A percentile compares a stretch with the other conserved stretches of the same genome.
phyloP scores from a whole-genome alignment of 2,113 vertebrate species.

The Noturus placidus region DNA sequence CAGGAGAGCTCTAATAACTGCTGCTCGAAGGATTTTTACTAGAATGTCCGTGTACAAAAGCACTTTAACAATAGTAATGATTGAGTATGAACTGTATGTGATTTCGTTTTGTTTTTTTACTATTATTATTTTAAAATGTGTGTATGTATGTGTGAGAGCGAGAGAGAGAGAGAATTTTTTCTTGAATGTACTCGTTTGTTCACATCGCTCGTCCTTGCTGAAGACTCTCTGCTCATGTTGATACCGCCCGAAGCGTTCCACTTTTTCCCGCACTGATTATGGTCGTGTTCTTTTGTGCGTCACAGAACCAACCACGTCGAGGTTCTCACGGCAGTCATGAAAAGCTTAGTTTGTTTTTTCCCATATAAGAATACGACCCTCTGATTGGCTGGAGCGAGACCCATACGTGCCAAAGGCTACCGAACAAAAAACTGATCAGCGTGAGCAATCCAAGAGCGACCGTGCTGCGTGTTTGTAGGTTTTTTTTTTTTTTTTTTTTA shows the following conservation, averaged over 20 bases:
- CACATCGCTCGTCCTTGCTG: not conserved
- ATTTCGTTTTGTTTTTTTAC: not conserved
- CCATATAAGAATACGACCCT: not conserved
- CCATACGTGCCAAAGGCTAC: not conserved
- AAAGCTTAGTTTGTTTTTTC: not conserved
- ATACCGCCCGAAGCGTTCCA: not conserved
- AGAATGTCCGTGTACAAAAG: not conserved
- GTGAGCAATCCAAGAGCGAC: not conserved
- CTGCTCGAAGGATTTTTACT: not conserved
- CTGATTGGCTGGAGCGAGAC: not conserved
- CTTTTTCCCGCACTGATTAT: not conserved
- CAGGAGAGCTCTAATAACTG: not conserved
- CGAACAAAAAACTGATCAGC: not conserved
- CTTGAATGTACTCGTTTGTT: not conserved
- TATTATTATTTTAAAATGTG: no score
- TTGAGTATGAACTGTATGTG: not conserved
- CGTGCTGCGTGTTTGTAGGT: not conserved
- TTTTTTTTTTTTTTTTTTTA: no score
- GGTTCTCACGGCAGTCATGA: not conserved
- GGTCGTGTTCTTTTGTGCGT: not conserved
- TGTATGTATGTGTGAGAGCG: no score
- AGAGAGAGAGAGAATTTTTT: no score
- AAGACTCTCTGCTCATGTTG: not conserved
- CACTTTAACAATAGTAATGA: not conserved
- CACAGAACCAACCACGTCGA: not conserved